Evolutionary conservation across 2,797 vertebrate species (phyloP).

Genomic region (Merluccius polli): DNA sequence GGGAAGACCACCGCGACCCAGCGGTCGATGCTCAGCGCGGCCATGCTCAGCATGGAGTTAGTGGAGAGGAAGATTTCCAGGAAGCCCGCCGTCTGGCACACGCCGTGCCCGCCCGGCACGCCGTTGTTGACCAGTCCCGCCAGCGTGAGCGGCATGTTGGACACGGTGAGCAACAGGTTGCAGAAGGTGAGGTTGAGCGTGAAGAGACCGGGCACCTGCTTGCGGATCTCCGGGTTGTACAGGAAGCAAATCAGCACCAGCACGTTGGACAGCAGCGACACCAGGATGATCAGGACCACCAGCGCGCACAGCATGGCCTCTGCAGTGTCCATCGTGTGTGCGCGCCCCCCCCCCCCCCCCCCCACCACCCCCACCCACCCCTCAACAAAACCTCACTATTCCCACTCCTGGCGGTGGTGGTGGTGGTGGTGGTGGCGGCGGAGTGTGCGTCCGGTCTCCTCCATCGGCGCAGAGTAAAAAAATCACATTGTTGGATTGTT

Average conservation of each 20-base stretch:
- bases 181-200: slow-evolving; percentile 97
- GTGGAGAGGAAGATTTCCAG: slow-evolving; percentile 93
- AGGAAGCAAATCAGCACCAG: slow-evolving; percentile 97
- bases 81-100: slow-evolving; percentile 87
- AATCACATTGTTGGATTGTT: slow-evolving; percentile 17
- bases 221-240: slow-evolving; percentile 90
- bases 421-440: neutral
- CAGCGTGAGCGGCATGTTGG: slow-evolving; percentile 95
- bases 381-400: slow-evolving; percentile 46
- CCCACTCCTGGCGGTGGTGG: slow-evolving; percentile 37
- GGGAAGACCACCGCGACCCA: slow-evolving; percentile 98
- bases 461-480: slow-evolving; percentile 25
- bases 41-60: slow-evolving; percentile 97
- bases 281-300: slow-evolving; percentile 83
- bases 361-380: slow-evolving; percentile 51
- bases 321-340: slow-evolving; percentile 87
- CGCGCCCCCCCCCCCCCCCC: slow-evolving; percentile 52
- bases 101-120: slow-evolving; percentile 81
- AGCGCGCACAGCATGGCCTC: slow-evolving; percentile 83
- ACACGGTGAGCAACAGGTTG: slow-evolving; percentile 91
- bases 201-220: slow-evolving; percentile 91
- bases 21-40: slow-evolving; percentile 93
- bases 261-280: slow-evolving; percentile 94
- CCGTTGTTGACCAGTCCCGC: slow-evolving; percentile 81
- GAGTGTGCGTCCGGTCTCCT: slow-evolving; percentile 51